Evolutionary conservation across 2,113 vertebrate species (phyloP).

Genomic region (Zosterops japonicus): DNA sequence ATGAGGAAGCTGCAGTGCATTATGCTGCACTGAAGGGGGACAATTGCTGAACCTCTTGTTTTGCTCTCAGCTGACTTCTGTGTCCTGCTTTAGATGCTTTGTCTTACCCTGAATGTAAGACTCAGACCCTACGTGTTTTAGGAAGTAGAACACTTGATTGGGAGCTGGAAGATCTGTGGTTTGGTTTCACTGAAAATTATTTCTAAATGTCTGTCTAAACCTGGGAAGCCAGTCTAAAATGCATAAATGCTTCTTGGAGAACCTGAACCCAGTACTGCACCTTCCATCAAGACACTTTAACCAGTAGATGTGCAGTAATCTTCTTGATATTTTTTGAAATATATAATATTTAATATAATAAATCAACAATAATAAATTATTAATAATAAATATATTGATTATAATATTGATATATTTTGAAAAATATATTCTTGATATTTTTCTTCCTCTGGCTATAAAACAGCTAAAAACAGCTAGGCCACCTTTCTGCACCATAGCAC

Average conservation of each 20-base stretch:
- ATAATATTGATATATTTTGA: no score
- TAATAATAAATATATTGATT: no score
- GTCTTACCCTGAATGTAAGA: neutral
- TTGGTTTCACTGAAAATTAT: neutral
- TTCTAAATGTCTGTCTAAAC: neutral
- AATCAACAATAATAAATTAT: no score
- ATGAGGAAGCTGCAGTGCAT: neutral
- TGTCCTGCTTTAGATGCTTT: neutral
- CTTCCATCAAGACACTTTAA: neutral
- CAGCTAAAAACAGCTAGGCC: rapidly evolving
- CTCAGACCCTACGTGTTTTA: neutral
- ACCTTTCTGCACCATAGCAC: neutral
- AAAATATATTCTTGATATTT: neutral
- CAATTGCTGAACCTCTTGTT: neutral
- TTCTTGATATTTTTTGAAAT: neutral
- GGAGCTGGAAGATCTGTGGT: neutral
- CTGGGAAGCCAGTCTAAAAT: neutral
- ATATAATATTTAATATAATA: no score
- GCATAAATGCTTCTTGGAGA: rapidly evolving
- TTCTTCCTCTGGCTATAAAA: neutral
- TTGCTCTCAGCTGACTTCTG: neutral
- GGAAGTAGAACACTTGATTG: neutral
- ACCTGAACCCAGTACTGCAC: rapidly evolving
- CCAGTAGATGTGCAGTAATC: neutral
- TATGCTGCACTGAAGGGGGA: rapidly evolving